phyloP scores from a whole-genome alignment of 2,797 vertebrate genomes.

The Babyrousa celebensis region DNA sequence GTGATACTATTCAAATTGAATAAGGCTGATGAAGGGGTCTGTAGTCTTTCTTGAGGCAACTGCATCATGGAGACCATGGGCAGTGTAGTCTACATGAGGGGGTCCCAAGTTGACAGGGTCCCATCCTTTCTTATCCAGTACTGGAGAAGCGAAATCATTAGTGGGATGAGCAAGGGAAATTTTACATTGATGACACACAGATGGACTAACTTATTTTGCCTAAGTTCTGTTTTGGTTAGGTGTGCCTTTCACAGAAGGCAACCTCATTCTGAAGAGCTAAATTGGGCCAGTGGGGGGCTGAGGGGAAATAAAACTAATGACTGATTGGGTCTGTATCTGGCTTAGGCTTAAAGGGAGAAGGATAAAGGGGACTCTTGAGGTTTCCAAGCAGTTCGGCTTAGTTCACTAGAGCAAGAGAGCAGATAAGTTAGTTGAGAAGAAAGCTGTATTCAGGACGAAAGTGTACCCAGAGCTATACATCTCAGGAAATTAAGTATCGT shows the following conservation, averaged over 20 bases:
- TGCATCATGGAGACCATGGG: background rate
- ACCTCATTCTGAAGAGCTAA: conserved; percentile 14
- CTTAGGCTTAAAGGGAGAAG: background rate
- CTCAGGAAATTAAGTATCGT: background rate
- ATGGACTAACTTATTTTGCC: background rate
- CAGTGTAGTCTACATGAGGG: background rate
- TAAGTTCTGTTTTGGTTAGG: background rate
- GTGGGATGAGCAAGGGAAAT: background rate
- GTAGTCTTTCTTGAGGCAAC: background rate
- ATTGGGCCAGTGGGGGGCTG: background rate
- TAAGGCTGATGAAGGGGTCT: background rate
- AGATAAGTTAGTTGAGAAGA: background rate
- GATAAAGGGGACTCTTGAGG: conserved; percentile 24
- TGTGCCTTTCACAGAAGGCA: background rate
- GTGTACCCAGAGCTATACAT: background rate
- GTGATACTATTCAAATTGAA: background rate
- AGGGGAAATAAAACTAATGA: conserved; percentile 13
- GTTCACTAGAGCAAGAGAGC: background rate
- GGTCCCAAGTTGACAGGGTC: background rate
- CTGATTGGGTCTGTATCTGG: background rate
- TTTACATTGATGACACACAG: background rate
- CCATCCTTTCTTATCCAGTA: background rate
- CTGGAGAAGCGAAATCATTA: background rate
- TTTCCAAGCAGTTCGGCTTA: background rate
- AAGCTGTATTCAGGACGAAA: background rate